A percentile compares a stretch with the other conserved stretches of the same genome.
Conservation (phyloP, 2,888 invertebrate species). For the Lampropteryx suffumata region DNA sequence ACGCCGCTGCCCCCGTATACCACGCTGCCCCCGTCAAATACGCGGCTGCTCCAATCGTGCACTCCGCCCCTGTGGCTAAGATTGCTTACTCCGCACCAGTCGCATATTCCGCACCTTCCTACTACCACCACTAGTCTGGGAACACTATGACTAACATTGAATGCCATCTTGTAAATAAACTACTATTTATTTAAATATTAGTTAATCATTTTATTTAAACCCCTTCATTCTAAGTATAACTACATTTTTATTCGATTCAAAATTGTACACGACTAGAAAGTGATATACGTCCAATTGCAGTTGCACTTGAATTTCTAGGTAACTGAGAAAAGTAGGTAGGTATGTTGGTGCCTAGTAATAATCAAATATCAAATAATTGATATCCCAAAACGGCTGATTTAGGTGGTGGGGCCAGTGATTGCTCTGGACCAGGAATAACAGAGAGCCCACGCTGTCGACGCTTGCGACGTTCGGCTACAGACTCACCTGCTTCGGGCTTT, state of each 20-base stretch:
- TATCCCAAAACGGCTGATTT: slow-evolving; percentile 58
- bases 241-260: slow-evolving; percentile 6
- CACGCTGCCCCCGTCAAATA: slow-evolving; percentile 43
- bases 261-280: slow-evolving; percentile 4
- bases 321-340: too few species aligned
- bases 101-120: slow-evolving; percentile 31
- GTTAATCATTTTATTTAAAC: background rate
- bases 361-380: slow-evolving; percentile 67
- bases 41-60: slow-evolving; percentile 37
- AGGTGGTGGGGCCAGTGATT: slow-evolving; percentile 56
- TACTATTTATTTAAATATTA: slow-evolving; percentile 47
- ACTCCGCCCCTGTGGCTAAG: slow-evolving; percentile 37
- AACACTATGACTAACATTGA: slow-evolving; percentile 28
- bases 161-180: slow-evolving; percentile 56
- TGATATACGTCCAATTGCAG: background rate
- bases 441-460: slow-evolving; percentile 65
- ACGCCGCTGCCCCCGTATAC: slow-evolving; percentile 42
- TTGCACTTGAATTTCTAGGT: slow-evolving; percentile 5
- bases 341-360: too few species aligned
- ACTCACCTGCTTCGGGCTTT: slow-evolving; percentile 47
- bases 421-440: slow-evolving; percentile 65
- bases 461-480: slow-evolving; percentile 53
- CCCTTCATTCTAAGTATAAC: slow-evolving; percentile 4
- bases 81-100: slow-evolving; percentile 41
- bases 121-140: slow-evolving; percentile 52